Base-by-base conservation (phyloP, 23 tunicate genomes). In the Trididemnum clinides region DNA sequence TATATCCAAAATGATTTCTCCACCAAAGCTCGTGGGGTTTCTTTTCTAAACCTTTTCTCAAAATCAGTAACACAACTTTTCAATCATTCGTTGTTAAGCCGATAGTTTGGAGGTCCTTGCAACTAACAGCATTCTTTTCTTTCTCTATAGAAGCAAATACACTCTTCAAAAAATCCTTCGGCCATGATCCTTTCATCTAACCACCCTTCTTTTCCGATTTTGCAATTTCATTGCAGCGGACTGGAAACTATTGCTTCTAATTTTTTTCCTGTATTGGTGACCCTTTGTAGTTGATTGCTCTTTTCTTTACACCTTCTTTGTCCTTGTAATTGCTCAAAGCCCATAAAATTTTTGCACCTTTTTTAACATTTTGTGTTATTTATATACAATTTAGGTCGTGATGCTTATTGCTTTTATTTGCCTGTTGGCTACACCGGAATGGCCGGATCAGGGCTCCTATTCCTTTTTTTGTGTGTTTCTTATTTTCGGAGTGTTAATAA, bases 391-490 rank as follows among this genome's bases (percentile, higher is more conserved):
- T 30, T 59, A 92, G 97, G 62, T 92, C 31, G 28, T 80, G 66
- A 39, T 92, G 66, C 28, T 92, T 25, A 89, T 92, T 30, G 82
- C 92, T 10, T 84, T 88, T 59, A 78, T 92, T 15, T 92, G 92
- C 39, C 70, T 88, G 26, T 15, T 92, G 33, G 57, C 88, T n/a
- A 2, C 87, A 1, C 21, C 65, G 26, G 65, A 51, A 36, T 88
- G 92, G 92, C 82, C 87, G 15, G 90, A 92, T 51, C 86, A 87
- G 33, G 97, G 97, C 10, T 58, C 77, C n/a, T 92, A 82, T 77
- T 57, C 97, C 28, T 88, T 92, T 72, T 92, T 88, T 84, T 92
- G 97, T 49, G 33, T 92, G 32, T 84, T 92, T 51, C 92, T 92
- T 2, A 77, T 92, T 1, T 84, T 88, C 37, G 92, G 86, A 39